phyloP scores from a whole-genome alignment of 2,797 vertebrate genomes.

The Antrozous pallidus region DNA sequence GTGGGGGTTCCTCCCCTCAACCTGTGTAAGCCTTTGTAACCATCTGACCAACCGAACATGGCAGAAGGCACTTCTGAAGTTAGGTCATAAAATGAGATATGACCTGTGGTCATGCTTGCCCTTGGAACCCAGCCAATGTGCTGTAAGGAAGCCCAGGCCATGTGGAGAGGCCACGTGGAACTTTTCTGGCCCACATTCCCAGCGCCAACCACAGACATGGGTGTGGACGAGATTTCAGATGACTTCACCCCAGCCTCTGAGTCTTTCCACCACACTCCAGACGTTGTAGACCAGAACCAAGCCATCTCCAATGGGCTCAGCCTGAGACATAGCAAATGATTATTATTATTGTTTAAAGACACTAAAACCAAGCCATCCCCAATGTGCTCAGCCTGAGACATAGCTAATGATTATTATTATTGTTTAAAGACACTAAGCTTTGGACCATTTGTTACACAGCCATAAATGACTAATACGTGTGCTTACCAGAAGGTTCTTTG shows the following conservation, averaged over 20 bases:
- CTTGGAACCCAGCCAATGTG: not conserved
- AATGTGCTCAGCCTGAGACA: not conserved
- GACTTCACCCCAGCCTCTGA: not conserved
- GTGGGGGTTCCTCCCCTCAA: not conserved
- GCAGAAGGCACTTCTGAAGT: not conserved
- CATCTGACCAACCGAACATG: not conserved
- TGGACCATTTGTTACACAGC: not conserved
- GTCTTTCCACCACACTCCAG: not conserved
- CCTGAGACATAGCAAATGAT: not conserved
- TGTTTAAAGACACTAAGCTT: not conserved
- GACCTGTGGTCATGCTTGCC: not conserved
- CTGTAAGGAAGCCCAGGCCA: not conserved
- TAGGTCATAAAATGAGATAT: not conserved
- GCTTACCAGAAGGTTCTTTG: constrained; percentile 85
- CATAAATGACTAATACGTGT: not conserved
- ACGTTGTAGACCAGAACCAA: not conserved
- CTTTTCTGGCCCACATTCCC: too few species aligned
- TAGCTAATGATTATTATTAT: not conserved
- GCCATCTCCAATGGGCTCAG: not conserved
- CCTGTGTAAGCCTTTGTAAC: not conserved
- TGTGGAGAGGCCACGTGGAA: not conserved
- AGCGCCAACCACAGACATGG: not conserved
- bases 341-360: not conserved
- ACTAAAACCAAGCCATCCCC: not conserved
- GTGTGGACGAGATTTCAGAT: not conserved